Conservation (phyloP, 1,140 invertebrate species). For the Teleopsis dalmanni region DNA sequence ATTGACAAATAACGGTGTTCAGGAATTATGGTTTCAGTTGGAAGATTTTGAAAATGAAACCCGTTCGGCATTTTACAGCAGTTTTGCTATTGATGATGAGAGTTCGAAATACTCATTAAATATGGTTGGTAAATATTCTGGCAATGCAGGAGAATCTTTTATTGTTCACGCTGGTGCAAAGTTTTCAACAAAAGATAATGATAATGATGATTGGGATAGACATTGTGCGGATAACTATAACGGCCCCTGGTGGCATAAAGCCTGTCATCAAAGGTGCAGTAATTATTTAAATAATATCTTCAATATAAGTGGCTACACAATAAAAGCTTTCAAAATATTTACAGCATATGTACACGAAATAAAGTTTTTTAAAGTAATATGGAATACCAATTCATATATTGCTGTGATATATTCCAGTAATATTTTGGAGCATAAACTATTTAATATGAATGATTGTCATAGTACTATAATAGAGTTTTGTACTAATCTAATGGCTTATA, state of each 20-base stretch:
- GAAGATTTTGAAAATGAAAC: slow-evolving; percentile 49
- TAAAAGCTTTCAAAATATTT: no score
- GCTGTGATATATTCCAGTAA: no score
- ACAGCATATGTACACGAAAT: no score
- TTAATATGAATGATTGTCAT: no score
- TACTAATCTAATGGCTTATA: no score
- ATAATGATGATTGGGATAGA: slow-evolving; percentile 6
- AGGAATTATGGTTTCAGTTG: slow-evolving; percentile 55
- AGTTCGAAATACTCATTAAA: slow-evolving; percentile 54
- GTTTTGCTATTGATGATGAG: slow-evolving; percentile 57
- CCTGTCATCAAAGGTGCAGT: slow-evolving; percentile 19
- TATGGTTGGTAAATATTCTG: slow-evolving; percentile 53
- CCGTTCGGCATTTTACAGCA: slow-evolving; percentile 50
- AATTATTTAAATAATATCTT: neutral
- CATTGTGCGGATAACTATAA: slow-evolving; percentile 13
- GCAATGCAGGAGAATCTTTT: slow-evolving; percentile 48
- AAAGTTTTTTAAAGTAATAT: no score
- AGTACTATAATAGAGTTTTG: no score
- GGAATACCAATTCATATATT: no score
- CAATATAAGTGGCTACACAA: no score
- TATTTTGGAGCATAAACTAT: no score
- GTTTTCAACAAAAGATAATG: slow-evolving; percentile 16
- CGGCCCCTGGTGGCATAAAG: slow-evolving; percentile 20
- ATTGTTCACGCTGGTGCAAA: slow-evolving; percentile 15
- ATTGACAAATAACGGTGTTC: slow-evolving; percentile 50